phyloP scores from a whole-genome alignment of 2,888 invertebrate genomes.

The Altica lythri region DNA sequence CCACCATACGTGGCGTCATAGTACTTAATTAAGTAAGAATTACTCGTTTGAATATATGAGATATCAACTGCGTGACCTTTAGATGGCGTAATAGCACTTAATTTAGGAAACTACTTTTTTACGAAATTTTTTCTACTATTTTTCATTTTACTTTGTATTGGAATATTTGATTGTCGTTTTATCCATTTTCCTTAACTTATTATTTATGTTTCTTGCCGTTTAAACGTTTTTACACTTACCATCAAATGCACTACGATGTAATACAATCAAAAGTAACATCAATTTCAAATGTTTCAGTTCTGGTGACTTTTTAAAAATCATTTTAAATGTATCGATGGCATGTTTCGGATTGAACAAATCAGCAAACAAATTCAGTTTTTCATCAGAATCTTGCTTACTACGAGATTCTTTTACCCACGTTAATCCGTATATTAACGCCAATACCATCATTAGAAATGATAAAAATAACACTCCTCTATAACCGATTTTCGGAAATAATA shows the following conservation, averaged over 20 bases:
- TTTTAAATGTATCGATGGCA: constrained; percentile 48
- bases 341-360: constrained; percentile 51
- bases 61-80: too few relatives aligned
- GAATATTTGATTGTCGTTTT: too few relatives aligned
- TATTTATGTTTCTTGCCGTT: background rate
- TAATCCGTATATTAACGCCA: constrained; percentile 47
- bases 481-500: constrained; percentile 43
- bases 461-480: constrained; percentile 47
- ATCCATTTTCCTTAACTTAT: too few relatives aligned
- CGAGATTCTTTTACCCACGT: constrained; percentile 45
- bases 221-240: constrained; percentile 45
- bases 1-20: too few relatives aligned
- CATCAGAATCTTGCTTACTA: constrained; percentile 18
- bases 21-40: too few relatives aligned
- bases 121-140: too few relatives aligned
- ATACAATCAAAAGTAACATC: constrained; percentile 43
- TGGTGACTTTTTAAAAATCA: constrained; percentile 44
- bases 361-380: constrained; percentile 36
- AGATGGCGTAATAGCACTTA: too few relatives aligned
- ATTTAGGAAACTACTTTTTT: too few relatives aligned
- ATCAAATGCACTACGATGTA: constrained; percentile 42
- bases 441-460: constrained; percentile 41
- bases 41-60: too few relatives aligned
- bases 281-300: constrained; percentile 43
- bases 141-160: too few relatives aligned